These are phyloP conservation scores for Patella ulyssiponensis DNA, from an alignment of 2,888 invertebrate genomes.

Conservation along the genomic window DNA sequence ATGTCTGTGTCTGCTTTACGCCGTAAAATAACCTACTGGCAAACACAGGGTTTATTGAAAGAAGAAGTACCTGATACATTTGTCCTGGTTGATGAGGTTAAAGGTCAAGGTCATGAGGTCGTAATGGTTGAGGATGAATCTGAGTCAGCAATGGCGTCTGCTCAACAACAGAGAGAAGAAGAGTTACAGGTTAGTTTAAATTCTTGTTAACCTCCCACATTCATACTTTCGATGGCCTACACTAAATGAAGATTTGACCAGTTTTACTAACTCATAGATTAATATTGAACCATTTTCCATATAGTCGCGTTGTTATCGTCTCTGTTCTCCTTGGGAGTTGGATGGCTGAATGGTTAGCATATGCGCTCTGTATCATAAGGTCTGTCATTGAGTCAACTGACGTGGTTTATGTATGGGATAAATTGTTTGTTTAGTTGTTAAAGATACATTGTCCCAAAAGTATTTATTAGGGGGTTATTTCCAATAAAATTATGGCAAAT, in stretches of 20 bases:
- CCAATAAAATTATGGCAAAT: too few relatives aligned
- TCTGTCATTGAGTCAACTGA: too few relatives aligned
- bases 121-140: slow-evolving; percentile 79
- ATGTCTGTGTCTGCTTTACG: slow-evolving; percentile 83
- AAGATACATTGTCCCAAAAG: too few relatives aligned
- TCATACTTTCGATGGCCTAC: neutral
- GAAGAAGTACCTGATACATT: slow-evolving; percentile 85
- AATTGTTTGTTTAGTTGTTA: too few relatives aligned
- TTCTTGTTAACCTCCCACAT: neutral
- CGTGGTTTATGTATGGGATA: too few relatives aligned
- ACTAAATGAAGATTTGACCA: too few relatives aligned
- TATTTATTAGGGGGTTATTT: too few relatives aligned
- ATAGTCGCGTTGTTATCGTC: neutral
- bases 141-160: slow-evolving; percentile 95
- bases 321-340: neutral
- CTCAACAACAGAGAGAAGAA: slow-evolving; percentile 93
- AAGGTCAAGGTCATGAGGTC: slow-evolving; percentile 56
- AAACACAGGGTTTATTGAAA: slow-evolving; percentile 88
- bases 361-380: neutral
- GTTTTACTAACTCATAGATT: too few relatives aligned
- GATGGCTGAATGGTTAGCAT: neutral
- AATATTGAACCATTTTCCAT: neutral
- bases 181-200: slow-evolving; percentile 80
- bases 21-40: slow-evolving; percentile 93
- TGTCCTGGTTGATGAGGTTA: slow-evolving; percentile 71